Percentiles rank a stretch among this genome's conserved stretches.
These are phyloP conservation scores for Melanostoma mellinum DNA, from an alignment of 2,888 invertebrate species.

Conservation along the genomic window DNA sequence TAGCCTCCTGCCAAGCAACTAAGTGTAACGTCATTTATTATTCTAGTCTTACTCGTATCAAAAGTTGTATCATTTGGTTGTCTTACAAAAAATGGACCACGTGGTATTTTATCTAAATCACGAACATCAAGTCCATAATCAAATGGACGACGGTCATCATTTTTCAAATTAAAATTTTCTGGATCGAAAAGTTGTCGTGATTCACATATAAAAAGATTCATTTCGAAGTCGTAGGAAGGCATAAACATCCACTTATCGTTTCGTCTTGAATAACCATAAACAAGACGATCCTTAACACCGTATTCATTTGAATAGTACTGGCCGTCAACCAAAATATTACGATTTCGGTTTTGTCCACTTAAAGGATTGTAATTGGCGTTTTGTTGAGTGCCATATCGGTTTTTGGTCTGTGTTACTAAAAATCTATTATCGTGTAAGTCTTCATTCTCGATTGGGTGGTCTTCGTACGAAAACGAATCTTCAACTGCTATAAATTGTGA, in stretches of 20 bases:
- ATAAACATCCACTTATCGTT: slow-evolving; percentile 93
- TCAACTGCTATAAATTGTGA: slow-evolving; percentile 90
- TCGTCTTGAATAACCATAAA: slow-evolving; percentile 88
- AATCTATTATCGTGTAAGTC: slow-evolving; percentile 81
- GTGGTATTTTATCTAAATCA: slow-evolving; percentile 91
- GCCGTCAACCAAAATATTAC: slow-evolving; percentile 75
- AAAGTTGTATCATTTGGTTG: slow-evolving; percentile 93
- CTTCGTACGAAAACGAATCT: slow-evolving; percentile 90
- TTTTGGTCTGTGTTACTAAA: slow-evolving; percentile 75
- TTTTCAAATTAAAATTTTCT: slow-evolving; percentile 88
- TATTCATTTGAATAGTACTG: slow-evolving; percentile 75
- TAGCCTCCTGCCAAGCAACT: slow-evolving; percentile 93
- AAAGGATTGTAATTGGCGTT: slow-evolving; percentile 24
- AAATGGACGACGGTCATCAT: slow-evolving; percentile 90
- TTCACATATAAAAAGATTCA: slow-evolving; percentile 93
- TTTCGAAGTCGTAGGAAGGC: slow-evolving; percentile 90
- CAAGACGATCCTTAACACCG: slow-evolving; percentile 88
- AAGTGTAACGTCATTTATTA: slow-evolving; percentile 89
- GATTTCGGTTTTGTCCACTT: slow-evolving; percentile 76
- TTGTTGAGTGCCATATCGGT: slow-evolving; percentile 55
- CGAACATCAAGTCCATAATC: slow-evolving; percentile 93
- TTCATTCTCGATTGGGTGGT: slow-evolving; percentile 81
- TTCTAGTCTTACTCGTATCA: slow-evolving; percentile 88
- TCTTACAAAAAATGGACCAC: slow-evolving; percentile 93
- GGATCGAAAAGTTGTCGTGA: slow-evolving; percentile 79